phyloP scores from a whole-genome alignment of 1,140 invertebrate species.

The Alviniconcha marisindica region DNA sequence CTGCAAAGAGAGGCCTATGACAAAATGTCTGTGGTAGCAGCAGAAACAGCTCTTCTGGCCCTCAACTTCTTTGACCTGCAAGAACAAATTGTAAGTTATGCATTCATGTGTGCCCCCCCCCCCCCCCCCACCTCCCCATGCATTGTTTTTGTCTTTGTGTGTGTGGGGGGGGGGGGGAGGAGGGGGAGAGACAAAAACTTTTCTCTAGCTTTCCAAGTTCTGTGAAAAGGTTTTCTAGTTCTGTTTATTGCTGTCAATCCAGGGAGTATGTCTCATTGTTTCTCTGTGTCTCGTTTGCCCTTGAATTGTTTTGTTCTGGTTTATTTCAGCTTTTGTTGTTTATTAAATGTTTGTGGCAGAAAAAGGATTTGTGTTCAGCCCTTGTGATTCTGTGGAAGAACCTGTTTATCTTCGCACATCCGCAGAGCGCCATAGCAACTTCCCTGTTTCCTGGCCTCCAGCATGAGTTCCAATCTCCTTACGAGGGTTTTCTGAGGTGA shows the following conservation, averaged over 20 bases:
- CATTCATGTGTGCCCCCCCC: not conserved
- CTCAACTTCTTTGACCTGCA: slow-evolving; percentile 55
- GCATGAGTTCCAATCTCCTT: slow-evolving; percentile 49
- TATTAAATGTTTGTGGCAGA: too few species aligned
- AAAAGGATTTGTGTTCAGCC: slow-evolving; percentile 46
- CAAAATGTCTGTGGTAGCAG: slow-evolving; percentile 60
- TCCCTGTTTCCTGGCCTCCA: slow-evolving; percentile 42
- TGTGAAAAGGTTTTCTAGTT: not conserved
- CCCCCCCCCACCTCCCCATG: too few species aligned
- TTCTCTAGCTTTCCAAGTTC: not conserved
- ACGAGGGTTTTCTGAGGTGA: slow-evolving; percentile 55
- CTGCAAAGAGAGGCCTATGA: slow-evolving; percentile 59
- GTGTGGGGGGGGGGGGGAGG: not conserved
- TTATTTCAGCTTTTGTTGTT: too few species aligned
- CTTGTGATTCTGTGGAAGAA: slow-evolving; percentile 51
- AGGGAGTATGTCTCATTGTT: too few species aligned
- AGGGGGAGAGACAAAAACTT: not conserved
- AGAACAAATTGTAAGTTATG: slow-evolving; percentile 50
- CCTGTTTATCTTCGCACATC: slow-evolving; percentile 55
- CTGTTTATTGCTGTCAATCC: not conserved
- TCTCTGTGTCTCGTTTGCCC: too few species aligned
- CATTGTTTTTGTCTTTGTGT: not conserved
- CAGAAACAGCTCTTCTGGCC: slow-evolving; percentile 56
- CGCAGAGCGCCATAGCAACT: slow-evolving; percentile 47
- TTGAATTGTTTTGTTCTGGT: too few species aligned